Percentiles rank a stretch among this genome's conserved stretches.
phyloP scores from a whole-genome alignment of 2,888 invertebrate species.

The Limulus polyphemus region DNA sequence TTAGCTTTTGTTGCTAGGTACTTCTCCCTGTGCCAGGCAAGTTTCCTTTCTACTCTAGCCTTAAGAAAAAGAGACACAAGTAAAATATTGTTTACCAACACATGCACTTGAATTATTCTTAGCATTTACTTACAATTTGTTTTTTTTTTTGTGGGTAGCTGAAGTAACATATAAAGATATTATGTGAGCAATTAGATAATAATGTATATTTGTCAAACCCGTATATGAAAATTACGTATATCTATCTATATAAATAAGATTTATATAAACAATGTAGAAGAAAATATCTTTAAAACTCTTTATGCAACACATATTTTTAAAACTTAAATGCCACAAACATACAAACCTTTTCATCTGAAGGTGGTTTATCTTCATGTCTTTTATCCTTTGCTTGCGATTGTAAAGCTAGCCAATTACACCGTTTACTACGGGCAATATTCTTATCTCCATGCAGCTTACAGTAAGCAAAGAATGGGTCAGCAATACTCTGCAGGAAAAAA shows the following conservation, averaged over 20 bases:
- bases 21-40: slow-evolving; percentile 62
- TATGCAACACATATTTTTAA: too few relatives aligned
- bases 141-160: too few relatives aligned
- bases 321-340: too few relatives aligned
- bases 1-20: slow-evolving; percentile 43
- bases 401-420: slow-evolving; percentile 69
- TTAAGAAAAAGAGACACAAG: slow-evolving; percentile 21
- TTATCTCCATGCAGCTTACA: slow-evolving; percentile 92
- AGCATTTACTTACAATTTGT: neutral
- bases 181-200: too few relatives aligned
- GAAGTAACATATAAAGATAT: too few relatives aligned
- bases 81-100: neutral
- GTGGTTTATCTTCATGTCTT: slow-evolving; percentile 12
- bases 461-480: slow-evolving; percentile 94
- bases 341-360: slow-evolving; percentile 30
- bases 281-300: neutral
- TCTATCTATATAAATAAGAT: neutral
- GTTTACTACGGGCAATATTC: slow-evolving; percentile 50
- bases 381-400: slow-evolving; percentile 52
- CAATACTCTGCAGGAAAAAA: slow-evolving; percentile 37
- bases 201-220: too few relatives aligned
- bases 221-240: neutral
- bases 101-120: neutral
- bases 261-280: neutral
- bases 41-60: slow-evolving; percentile 37